phyloP scores from a whole-genome alignment of 2,888 invertebrate species.

The Euplagia quadripunctaria region DNA sequence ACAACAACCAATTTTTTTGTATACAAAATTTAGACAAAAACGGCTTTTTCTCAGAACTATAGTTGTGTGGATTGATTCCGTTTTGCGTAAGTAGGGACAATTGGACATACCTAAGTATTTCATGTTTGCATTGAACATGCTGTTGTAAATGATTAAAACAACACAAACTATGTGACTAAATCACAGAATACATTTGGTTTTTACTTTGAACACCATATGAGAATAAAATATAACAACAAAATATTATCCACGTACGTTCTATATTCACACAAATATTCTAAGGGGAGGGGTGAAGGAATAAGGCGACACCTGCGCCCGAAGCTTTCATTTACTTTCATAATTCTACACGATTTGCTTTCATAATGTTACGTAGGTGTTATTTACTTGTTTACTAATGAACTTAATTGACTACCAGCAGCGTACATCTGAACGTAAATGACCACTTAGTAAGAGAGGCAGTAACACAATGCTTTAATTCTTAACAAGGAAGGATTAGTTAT shows the following conservation, averaged over 20 bases:
- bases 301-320: slow-evolving; percentile 7
- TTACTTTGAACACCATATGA: no score
- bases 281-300: not conserved
- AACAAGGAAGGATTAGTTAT: not conserved
- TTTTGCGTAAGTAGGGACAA: no score
- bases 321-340: slow-evolving; percentile 15
- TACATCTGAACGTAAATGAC: not conserved
- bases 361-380: slow-evolving; percentile 5
- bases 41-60: no score
- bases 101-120: no score
- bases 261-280: slow-evolving; percentile 15
- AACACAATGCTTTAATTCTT: not conserved
- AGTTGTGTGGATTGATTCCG: no score
- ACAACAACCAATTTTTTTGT: no score
- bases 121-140: no score
- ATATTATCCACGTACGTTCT: not conserved
- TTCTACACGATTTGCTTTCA: slow-evolving; percentile 1
- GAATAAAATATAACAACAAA: slow-evolving; percentile 9
- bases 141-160: no score
- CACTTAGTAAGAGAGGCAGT: not conserved
- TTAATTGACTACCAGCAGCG: not conserved
- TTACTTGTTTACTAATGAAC: not conserved
- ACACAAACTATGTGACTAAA: no score
- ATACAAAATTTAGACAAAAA: no score
- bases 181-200: no score